Percentiles rank a stretch among this genome's conserved stretches.
phyloP scores from a whole-genome alignment of 2,888 invertebrate species.

The Cerceris ruficornis region DNA sequence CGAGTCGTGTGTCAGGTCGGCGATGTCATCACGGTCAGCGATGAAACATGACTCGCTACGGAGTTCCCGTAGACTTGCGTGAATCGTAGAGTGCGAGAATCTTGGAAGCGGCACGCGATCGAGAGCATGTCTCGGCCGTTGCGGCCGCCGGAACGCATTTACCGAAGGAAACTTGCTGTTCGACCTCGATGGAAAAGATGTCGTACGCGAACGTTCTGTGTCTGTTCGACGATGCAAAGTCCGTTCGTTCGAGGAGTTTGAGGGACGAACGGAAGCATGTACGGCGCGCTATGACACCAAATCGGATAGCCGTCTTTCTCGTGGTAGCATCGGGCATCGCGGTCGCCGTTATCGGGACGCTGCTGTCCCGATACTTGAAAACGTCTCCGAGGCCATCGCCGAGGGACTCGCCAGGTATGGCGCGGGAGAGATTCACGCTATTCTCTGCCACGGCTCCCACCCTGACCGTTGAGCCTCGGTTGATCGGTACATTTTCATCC shows the following conservation, averaged over 20 bases:
- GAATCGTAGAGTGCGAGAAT: not conserved
- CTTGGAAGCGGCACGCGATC: not conserved
- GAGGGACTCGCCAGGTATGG: constrained; percentile 60
- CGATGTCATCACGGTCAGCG: not conserved
- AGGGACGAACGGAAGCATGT: constrained; percentile 40
- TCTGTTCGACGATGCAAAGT: constrained; percentile 39
- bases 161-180: too few relatives aligned
- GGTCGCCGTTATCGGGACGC: constrained; percentile 72
- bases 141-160: too few relatives aligned
- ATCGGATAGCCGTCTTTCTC: constrained; percentile 66
- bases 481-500: not conserved
- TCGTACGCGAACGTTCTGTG: constrained; percentile 55
- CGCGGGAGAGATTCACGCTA: not conserved
- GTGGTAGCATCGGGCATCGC: constrained; percentile 72
- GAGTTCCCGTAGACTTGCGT: too few relatives aligned
- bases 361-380: constrained; percentile 71
- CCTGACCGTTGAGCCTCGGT: not conserved
- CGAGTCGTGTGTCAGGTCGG: not conserved
- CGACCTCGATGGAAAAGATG: constrained; percentile 52
- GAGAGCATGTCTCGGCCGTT: not conserved
- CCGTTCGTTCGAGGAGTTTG: constrained; percentile 62
- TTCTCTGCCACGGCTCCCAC: not conserved
- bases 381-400: constrained; percentile 13
- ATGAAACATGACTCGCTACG: too few relatives aligned
- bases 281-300: constrained; percentile 61